phyloP scores from a whole-genome alignment of 2,888 invertebrate genomes.

The Eupithecia subfuscata region DNA sequence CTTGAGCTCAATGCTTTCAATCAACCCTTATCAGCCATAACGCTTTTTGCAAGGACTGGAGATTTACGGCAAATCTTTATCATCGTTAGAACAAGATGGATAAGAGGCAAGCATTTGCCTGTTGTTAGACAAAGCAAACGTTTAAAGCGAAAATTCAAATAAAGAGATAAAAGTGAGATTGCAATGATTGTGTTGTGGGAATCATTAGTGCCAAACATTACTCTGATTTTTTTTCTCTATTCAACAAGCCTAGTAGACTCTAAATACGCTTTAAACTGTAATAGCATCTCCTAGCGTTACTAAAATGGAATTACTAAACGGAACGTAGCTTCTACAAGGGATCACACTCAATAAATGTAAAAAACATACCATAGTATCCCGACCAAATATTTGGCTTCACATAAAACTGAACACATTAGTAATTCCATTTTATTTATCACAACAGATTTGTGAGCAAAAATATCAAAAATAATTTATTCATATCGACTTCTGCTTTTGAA shows the following conservation, averaged over 20 bases:
- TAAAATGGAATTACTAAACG: conserved; percentile 75
- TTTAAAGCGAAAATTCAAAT: too few relatives aligned
- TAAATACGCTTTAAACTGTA: neutral
- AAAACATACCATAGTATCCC: conserved; percentile 54
- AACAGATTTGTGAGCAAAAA: neutral
- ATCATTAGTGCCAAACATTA: neutral
- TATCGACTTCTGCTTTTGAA: neutral
- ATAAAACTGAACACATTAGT: conserved; percentile 56
- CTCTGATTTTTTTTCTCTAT: neutral
- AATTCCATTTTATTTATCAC: conserved; percentile 67
- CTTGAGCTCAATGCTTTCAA: too few relatives aligned
- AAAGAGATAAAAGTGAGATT: neutral
- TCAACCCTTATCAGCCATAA: too few relatives aligned
- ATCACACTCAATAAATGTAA: conserved; percentile 56
- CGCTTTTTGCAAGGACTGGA: neutral
- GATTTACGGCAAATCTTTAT: neutral
- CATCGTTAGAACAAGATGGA: neutral
- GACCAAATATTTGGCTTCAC: conserved; percentile 28
- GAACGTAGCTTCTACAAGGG: conserved; percentile 35
- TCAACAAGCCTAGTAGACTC: neutral
- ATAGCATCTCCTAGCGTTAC: conserved; percentile 31
- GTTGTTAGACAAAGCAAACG: too few relatives aligned
- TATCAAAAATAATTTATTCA: neutral
- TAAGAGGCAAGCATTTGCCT: neutral
- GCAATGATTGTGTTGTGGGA: neutral